Evolutionary conservation across 2,888 invertebrate species (phyloP).

Genomic region (Poecilus cupreus): DNA sequence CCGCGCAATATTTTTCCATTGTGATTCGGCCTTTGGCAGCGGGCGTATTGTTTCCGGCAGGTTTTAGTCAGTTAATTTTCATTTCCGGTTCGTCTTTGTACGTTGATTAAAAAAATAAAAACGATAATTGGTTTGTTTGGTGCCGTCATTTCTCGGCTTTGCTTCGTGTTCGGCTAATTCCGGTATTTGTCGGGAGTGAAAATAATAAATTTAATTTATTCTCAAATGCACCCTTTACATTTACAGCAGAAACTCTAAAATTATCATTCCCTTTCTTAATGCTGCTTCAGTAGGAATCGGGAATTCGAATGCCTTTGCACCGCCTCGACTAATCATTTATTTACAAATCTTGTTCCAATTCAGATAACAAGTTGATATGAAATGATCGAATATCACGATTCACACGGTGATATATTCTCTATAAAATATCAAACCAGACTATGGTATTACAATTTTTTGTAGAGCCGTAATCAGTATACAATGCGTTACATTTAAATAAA

Average conservation of each 20-base stretch:
- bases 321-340: too few species aligned
- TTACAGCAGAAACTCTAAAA: neutral
- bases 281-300: too few species aligned
- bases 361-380: too few species aligned
- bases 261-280: neutral
- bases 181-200: slow-evolving; percentile 7
- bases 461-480: too few species aligned
- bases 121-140: slow-evolving; percentile 53
- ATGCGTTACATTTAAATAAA: too few species aligned
- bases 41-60: slow-evolving; percentile 51
- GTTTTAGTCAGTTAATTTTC: slow-evolving; percentile 61
- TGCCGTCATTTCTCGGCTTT: slow-evolving; percentile 15
- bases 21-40: slow-evolving; percentile 36
- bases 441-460: too few species aligned
- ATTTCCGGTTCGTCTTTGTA: slow-evolving; percentile 63
- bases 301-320: too few species aligned
- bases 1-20: neutral
- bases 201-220: slow-evolving; percentile 36
- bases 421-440: too few species aligned
- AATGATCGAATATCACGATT: too few species aligned
- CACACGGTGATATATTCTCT: too few species aligned
- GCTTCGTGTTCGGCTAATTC: neutral
- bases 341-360: too few species aligned
- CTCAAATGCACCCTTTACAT: neutral
- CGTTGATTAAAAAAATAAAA: slow-evolving; percentile 59